Evolutionary conservation across 2,888 invertebrate genomes (phyloP).

Genomic region (Tetragonisca angustula): DNA sequence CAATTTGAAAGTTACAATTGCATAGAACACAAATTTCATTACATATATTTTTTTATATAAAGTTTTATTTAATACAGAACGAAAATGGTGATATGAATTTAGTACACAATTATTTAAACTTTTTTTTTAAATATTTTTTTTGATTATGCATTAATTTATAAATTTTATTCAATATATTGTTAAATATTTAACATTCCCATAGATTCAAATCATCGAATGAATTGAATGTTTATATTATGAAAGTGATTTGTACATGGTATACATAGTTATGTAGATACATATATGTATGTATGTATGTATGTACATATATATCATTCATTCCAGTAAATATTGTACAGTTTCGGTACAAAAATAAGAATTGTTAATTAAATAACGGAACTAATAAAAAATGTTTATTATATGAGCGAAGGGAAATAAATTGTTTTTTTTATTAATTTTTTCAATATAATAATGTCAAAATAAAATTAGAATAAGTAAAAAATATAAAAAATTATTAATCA

Average conservation of each 20-base stretch:
- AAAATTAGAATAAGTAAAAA: background rate
- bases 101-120: constrained; percentile 35
- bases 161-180: constrained; percentile 32
- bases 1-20: constrained; percentile 44
- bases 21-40: constrained; percentile 35
- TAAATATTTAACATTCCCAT: constrained; percentile 52
- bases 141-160: constrained; percentile 23
- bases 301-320: constrained; percentile 32
- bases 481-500: background rate
- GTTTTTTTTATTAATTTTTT: constrained; percentile 30
- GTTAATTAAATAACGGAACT: constrained; percentile 31
- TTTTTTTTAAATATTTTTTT: constrained; percentile 21
- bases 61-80: constrained; percentile 37
- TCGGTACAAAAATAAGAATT: constrained; percentile 48
- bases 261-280: constrained; percentile 50
- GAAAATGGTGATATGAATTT: constrained; percentile 29
- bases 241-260: constrained; percentile 51
- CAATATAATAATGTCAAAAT: constrained; percentile 15
- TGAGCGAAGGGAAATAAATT: constrained; percentile 42
- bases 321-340: constrained; percentile 59
- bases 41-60: constrained; percentile 40
- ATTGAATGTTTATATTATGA: constrained; percentile 42
- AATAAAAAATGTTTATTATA: constrained; percentile 40
- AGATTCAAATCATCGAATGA: constrained; percentile 41
- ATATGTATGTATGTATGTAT: background rate